Base-by-base conservation (phyloP, 2,888 invertebrate genomes). In the Dendrolimus houi region DNA sequence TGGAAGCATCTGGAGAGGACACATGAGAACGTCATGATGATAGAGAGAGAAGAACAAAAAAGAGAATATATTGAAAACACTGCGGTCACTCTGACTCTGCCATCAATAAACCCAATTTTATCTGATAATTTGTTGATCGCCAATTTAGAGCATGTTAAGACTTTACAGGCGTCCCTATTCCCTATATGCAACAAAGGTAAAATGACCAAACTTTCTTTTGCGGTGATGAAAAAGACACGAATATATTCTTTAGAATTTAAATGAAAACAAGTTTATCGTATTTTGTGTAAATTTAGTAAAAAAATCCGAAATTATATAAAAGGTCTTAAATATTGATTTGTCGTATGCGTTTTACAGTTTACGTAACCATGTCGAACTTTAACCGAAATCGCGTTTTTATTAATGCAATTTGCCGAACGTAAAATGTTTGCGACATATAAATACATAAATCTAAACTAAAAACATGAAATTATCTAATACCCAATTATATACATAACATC, bases 101-200 rank as follows among this genome's bases (percentile, higher is more conserved):
- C 87, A 13, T 74, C 77, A 29, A 83, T 83, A 67, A 81, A 85
- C 64, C 84, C 85, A 55, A 77, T 85, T 60, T 70, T 87, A 60
- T 81, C 85, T 70, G 85, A 88, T 63, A 83, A 85, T 73, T 72
- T 87, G 57, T 75, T 88, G 62, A 77, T 87, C 70, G 79, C 87
- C 52, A 86, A 85, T 72, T 65, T 88, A 75, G 86, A 92, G 65
- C 92, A 88, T 79, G 94, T 95, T 52, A 93, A 92, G 79, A 91
- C 92, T 59, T 87, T 95, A 60, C 95, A 95, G 79, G 93, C 94
- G 55, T 89, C 92, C 56, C 82, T 95, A 59, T 95, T 95, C 79
- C 94, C 94, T 55, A 89, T 91, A 70, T 91, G 84, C 68, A 85
- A 80, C 64, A 91, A 84, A 91, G 91, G 91, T 91, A 87, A 80